These are phyloP conservation scores for Agrotis clavis DNA, from an alignment of 2,888 invertebrate species.

Conservation along the genomic window DNA sequence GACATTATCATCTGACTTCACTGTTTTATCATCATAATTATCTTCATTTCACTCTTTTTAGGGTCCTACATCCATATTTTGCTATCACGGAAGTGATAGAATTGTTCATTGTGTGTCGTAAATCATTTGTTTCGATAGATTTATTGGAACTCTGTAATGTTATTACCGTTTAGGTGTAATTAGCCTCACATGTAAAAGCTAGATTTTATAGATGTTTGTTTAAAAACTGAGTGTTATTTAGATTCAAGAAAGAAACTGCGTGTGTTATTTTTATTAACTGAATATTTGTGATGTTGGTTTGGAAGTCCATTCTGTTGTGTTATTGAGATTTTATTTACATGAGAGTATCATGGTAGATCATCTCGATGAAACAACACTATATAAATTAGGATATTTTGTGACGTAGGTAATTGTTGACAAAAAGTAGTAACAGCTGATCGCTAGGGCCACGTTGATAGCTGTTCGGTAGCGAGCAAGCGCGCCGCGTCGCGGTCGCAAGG, in stretches of 20 bases:
- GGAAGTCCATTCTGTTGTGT: background rate
- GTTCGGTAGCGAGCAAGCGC: constrained; percentile 76
- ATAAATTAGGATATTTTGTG: constrained; percentile 3
- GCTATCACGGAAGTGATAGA: constrained; percentile 55
- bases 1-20: constrained; percentile 58
- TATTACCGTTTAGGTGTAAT: constrained; percentile 51
- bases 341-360: background rate
- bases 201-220: constrained; percentile 32
- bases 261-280: constrained; percentile 11
- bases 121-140: constrained; percentile 44
- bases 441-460: constrained; percentile 74
- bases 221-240: constrained; percentile 18
- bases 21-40: constrained; percentile 45
- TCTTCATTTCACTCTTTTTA: constrained; percentile 60
- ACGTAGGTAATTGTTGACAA: constrained; percentile 66
- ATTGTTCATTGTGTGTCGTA: constrained; percentile 60
- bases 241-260: background rate
- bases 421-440: constrained; percentile 77
- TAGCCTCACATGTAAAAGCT: constrained; percentile 38
- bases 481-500: constrained; percentile 78
- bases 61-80: constrained; percentile 56
- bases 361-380: background rate
- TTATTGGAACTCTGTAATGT: constrained; percentile 40
- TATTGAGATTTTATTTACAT: background rate
- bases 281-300: constrained; percentile 23